Percentiles rank a stretch among this genome's conserved stretches.
Conservation (phyloP, 2,888 invertebrate species). For the Synanthedon vespiformis region DNA sequence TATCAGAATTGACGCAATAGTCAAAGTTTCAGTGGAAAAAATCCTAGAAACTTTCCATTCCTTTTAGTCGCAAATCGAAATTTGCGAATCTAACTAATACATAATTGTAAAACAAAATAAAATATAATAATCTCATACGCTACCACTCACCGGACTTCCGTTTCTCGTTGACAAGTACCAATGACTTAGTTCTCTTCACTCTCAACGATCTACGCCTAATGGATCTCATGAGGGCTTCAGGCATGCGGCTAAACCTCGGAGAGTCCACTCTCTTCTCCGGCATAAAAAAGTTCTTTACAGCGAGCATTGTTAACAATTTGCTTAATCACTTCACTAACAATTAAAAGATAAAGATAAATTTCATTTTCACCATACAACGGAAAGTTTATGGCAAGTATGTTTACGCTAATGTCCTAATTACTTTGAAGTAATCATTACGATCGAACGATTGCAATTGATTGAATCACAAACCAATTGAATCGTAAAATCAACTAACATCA, state of each 20-base stretch:
- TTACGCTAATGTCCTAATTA: not conserved
- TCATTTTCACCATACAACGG: not conserved
- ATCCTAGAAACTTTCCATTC: not conserved
- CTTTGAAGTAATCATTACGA: not conserved
- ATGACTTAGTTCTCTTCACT: slow-evolving; percentile 80
- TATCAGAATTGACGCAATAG: not conserved
- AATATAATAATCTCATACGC: slow-evolving; percentile 30
- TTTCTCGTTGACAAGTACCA: slow-evolving; percentile 79
- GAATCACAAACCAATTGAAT: not conserved
- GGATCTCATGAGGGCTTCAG: slow-evolving; percentile 79
- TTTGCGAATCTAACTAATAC: too few species aligned
- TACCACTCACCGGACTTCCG: slow-evolving; percentile 83
- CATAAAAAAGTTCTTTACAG: slow-evolving; percentile 81
- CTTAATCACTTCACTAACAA: not conserved
- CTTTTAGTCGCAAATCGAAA: not conserved
- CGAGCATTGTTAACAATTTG: slow-evolving; percentile 67
- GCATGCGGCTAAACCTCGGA: slow-evolving; percentile 74
- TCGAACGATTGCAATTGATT: not conserved
- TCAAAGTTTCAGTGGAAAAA: not conserved
- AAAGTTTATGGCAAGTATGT: too few species aligned
- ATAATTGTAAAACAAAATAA: slow-evolving; percentile 1
- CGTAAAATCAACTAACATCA: not conserved
- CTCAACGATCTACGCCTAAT: slow-evolving; percentile 78
- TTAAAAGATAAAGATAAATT: not conserved
- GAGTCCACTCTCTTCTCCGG: slow-evolving; percentile 73